Base-by-base conservation (phyloP, 2,113 vertebrate species). In the Scatophagus argus region DNA sequence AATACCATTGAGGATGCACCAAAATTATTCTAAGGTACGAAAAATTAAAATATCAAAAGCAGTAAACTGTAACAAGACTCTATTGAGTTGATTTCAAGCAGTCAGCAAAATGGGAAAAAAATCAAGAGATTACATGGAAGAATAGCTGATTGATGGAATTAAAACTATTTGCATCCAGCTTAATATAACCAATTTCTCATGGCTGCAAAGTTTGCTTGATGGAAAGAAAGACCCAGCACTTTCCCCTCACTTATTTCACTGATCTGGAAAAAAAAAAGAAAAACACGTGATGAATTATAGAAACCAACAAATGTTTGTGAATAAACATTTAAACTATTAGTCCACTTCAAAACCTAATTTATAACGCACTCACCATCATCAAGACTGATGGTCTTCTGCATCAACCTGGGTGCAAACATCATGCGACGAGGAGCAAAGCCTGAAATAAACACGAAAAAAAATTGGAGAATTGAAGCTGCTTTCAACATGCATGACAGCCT, bases 241-340 rank as follows among this genome's bases (percentile, higher is more conserved):
- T 49, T 41, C 44, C 44, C 58, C 61, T 58, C 11, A 56, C 27
- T 74, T 55, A 5, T 3, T 36, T 66, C 16, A 49, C 14, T 76
- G 0, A 11, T 84, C 90, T 91, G 89, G 1, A 55, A 77, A 84
- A 73, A n/a, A 77, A 84, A 72, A 71, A 79, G 32, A 32, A 41
- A 52, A 67, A 56, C 16, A 85, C 12, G 23, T 43, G 9, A 81
- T 8, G 21, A 70, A 21, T 25, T 71, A 27, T 64, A 19, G 58
- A 12, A 70, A 56, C 11, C 25, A 54, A 47, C 12, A 59, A 17
- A 46, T 23, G 1, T 3, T 23, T 38, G 6, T 23, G 29, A 59
- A 51, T 67, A 21, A 49, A 62, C n/a, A 23, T 23, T 8, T 17
- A 5, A 31, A 29, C n/a, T 14, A 14, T 25, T 19, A 12, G 32